phyloP scores from a whole-genome alignment of 1,140 invertebrate genomes.

The Kradibia gibbosae region DNA sequence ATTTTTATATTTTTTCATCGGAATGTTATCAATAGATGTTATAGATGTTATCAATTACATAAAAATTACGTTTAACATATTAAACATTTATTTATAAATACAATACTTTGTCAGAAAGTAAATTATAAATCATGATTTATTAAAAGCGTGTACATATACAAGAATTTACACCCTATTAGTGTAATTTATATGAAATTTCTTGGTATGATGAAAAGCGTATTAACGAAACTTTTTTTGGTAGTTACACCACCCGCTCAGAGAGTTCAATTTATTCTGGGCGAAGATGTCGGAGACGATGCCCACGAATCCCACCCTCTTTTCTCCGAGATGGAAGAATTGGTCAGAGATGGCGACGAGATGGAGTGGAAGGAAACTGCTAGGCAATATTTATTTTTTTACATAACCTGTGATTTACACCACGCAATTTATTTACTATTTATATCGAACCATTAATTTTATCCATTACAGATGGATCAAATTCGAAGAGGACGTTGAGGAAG shows the following conservation, averaged over 20 bases:
- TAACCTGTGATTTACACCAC: background rate
- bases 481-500: constrained; percentile 95
- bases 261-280: constrained; percentile 96
- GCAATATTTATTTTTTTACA: constrained; percentile 64
- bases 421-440: background rate
- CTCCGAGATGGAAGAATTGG: constrained; percentile 96
- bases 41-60: too few species aligned
- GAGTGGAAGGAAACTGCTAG: constrained; percentile 98
- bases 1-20: background rate
- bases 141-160: background rate
- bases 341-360: constrained; percentile 88
- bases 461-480: constrained; percentile 91
- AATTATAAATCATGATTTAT: background rate
- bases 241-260: constrained; percentile 90
- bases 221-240: constrained; percentile 59
- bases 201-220: background rate
- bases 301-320: constrained; percentile 91
- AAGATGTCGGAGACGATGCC: constrained; percentile 89
- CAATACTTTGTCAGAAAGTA: too few species aligned
- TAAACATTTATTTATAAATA: too few species aligned
- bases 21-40: constrained; percentile 12
- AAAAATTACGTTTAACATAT: too few species aligned
- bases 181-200: too few species aligned
- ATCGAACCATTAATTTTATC: background rate
- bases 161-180: background rate